These are phyloP conservation scores for Sisyra nigra DNA, from an alignment of 2,888 invertebrate species.

Conservation along the genomic window DNA sequence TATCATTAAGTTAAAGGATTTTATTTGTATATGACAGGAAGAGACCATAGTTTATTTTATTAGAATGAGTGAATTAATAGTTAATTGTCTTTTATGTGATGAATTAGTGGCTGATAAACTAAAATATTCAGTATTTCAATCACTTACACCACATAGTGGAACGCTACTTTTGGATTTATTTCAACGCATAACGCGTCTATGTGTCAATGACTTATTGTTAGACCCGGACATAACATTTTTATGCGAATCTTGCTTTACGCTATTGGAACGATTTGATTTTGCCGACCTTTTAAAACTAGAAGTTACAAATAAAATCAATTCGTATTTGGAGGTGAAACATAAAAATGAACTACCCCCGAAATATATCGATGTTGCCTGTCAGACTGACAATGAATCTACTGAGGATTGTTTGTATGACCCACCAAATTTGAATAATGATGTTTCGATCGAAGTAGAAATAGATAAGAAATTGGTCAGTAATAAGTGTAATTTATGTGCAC, in stretches of 20 bases:
- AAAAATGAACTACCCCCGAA: constrained; percentile 10
- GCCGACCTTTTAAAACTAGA: constrained; percentile 13
- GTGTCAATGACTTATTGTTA: neutral
- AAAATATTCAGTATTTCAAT: constrained; percentile 11
- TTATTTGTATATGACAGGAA: no score
- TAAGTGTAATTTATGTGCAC: constrained; percentile 1
- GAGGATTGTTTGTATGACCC: constrained; percentile 8
- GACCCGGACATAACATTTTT: constrained; percentile 9
- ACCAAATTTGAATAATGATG: constrained; percentile 2
- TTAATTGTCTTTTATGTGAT: constrained; percentile 5
- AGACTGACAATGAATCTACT: no score
- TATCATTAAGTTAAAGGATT: no score
- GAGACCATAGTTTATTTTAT: no score
- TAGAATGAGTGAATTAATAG: constrained; percentile 1
- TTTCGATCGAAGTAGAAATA: constrained; percentile 10
- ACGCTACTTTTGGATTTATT: constrained; percentile 13
- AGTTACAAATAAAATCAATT: constrained; percentile 12
- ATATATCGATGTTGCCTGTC: constrained; percentile 12
- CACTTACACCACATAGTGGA: constrained; percentile 14
- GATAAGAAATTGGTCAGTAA: neutral
- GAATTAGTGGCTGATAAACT: neutral
- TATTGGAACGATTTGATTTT: constrained; percentile 14
- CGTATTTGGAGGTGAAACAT: constrained; percentile 11
- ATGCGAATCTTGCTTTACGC: constrained; percentile 13
- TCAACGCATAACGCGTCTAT: constrained; percentile 11